A percentile compares a stretch with the other conserved stretches of the same genome.
These are phyloP conservation scores for Ceratoteleas bidentatus DNA, from an alignment of 1,140 invertebrate genomes.

Conservation along the genomic window DNA sequence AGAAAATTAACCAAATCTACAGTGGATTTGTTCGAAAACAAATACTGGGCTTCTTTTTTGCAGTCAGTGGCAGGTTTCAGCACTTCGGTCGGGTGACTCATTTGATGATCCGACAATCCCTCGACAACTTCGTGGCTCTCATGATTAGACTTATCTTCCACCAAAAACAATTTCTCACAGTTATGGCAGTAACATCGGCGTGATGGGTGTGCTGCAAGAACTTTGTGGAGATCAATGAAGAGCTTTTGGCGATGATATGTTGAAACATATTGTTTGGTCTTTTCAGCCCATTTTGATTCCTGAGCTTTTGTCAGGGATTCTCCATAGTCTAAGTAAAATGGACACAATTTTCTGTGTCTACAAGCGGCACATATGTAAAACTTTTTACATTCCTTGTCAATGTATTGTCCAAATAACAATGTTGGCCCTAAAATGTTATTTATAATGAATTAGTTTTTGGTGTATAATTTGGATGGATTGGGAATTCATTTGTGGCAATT, in stretches of 20 bases:
- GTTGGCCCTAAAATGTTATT: slow-evolving; percentile 83
- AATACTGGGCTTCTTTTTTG: slow-evolving; percentile 89
- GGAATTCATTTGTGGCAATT: too few species aligned
- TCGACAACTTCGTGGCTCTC: slow-evolving; percentile 78
- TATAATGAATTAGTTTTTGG: too few species aligned
- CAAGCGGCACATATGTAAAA: slow-evolving; percentile 91
- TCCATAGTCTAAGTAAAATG: slow-evolving; percentile 84
- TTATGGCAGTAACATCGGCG: slow-evolving; percentile 84
- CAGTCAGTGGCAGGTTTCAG: slow-evolving; percentile 84
- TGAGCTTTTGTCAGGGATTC: slow-evolving; percentile 80
- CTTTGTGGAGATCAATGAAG: slow-evolving; percentile 79
- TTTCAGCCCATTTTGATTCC: slow-evolving; percentile 79
- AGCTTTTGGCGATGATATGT: slow-evolving; percentile 81
- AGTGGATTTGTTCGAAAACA: slow-evolving; percentile 84
- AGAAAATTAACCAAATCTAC: slow-evolving; percentile 83
- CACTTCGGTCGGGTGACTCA: slow-evolving; percentile 83
- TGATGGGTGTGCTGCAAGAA: slow-evolving; percentile 63
- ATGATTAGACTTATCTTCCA: slow-evolving; percentile 79
- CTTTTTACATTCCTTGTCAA: slow-evolving; percentile 78
- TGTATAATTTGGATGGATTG: too few species aligned
- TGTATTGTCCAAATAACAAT: slow-evolving; percentile 84
- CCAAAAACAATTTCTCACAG: slow-evolving; percentile 83
- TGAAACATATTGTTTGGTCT: slow-evolving; percentile 80
- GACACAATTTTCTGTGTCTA: slow-evolving; percentile 88
- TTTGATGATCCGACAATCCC: slow-evolving; percentile 79